Evolutionary conservation across 1,140 invertebrate genomes (phyloP).

Genomic region (Drosophila lini): DNA sequence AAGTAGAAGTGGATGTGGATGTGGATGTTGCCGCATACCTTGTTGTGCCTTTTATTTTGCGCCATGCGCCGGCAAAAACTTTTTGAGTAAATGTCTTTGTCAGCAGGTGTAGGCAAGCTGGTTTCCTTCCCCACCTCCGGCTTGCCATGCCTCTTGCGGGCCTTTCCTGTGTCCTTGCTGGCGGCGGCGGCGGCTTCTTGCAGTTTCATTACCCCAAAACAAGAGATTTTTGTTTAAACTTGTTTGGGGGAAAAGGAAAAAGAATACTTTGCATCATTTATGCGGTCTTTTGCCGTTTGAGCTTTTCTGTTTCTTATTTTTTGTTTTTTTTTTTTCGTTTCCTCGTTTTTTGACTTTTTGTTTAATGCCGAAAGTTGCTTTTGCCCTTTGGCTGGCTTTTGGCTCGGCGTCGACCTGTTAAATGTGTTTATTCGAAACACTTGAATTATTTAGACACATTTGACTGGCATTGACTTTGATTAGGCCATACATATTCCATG

Average conservation of each 20-base stretch:
- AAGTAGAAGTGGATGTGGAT: conserved; percentile 39
- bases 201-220: conserved; percentile 75
- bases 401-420: conserved; percentile 53
- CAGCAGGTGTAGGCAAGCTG: conserved; percentile 72
- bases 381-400: conserved; percentile 46
- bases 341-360: conserved; percentile 18
- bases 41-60: conserved; percentile 70
- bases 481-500: conserved; percentile 73
- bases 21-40: conserved; percentile 40
- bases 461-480: conserved; percentile 52
- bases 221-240: conserved; percentile 82
- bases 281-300: conserved; percentile 71
- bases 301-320: conserved; percentile 22
- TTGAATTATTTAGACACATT: conserved; percentile 74
- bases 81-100: conserved; percentile 83
- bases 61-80: conserved; percentile 62
- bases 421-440: conserved; percentile 67
- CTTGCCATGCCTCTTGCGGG: conserved; percentile 30
- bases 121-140: conserved; percentile 16
- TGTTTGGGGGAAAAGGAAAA: conserved; percentile 55
- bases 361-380: conserved; percentile 70
- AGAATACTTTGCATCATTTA: conserved; percentile 81
- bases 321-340: conserved; percentile 1
- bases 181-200: conserved; percentile 22
- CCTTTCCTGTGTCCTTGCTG: conserved; percentile 44